A percentile compares a stretch with the other conserved stretches of the same genome.
phyloP scores from a whole-genome alignment of 2,113 vertebrate genomes.

The Reinhardtius hippoglossoides region DNA sequence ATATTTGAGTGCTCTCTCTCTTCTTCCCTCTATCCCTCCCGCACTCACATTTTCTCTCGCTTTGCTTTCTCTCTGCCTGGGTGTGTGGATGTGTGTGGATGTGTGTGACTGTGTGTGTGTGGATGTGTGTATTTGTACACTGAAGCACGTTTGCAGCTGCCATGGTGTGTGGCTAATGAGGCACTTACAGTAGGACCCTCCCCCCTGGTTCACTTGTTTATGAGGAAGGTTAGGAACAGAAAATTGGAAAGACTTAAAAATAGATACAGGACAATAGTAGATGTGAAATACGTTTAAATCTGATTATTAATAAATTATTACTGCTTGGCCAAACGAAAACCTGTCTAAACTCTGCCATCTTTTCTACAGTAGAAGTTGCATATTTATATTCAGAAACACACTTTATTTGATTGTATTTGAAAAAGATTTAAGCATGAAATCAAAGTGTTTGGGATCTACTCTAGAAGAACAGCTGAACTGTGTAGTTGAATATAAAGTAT shows the following conservation, averaged over 20 bases:
- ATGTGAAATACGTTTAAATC: background rate
- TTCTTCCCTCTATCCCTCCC: background rate
- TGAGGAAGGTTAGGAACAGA: conserved; percentile 33
- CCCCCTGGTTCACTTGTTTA: conserved; percentile 41
- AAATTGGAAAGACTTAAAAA: conserved; percentile 7
- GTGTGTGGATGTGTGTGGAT: conserved; percentile 39
- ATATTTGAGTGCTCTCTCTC: conserved; percentile 56
- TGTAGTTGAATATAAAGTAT: background rate
- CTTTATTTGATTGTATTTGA: background rate
- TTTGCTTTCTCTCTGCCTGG: conserved; percentile 22
- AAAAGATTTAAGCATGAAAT: background rate
- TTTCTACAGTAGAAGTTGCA: no score
- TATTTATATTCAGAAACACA: background rate
- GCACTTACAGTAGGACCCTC: conserved; percentile 41
- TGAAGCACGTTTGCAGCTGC: conserved; percentile 45
- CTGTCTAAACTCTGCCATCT: background rate
- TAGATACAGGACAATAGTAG: background rate
- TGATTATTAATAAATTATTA: background rate
- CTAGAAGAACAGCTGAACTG: background rate
- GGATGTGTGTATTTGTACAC: conserved; percentile 34
- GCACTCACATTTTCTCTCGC: background rate
- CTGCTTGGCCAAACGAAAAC: background rate
- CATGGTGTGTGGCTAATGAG: conserved; percentile 61
- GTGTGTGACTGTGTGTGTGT: conserved; percentile 37
- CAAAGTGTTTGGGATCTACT: background rate